Evolutionary conservation across 2,888 invertebrate genomes (phyloP).

Genomic region (Geophilus truncorum): DNA sequence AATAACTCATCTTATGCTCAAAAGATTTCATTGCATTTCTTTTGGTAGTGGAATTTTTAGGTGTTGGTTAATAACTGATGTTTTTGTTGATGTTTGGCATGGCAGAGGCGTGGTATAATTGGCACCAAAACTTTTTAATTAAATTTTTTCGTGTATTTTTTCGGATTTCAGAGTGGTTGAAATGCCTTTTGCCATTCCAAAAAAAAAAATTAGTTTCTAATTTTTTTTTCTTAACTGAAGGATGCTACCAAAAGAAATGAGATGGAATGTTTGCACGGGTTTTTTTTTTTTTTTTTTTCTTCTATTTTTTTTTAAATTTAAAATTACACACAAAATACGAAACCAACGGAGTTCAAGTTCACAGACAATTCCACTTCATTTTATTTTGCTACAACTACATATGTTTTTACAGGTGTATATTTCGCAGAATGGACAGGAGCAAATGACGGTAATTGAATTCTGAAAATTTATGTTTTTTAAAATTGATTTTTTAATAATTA

Average conservation of each 20-base stretch:
- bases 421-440: conserved; percentile 42
- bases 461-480: too few relatives aligned
- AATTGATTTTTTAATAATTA: neutral
- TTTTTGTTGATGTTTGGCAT: conserved; percentile 25
- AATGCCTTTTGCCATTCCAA: conserved; percentile 34
- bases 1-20: conserved; percentile 11
- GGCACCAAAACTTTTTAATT: conserved; percentile 40
- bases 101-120: conserved; percentile 34
- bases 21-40: neutral
- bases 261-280: conserved; percentile 36
- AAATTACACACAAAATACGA: neutral
- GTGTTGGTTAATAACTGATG: neutral
- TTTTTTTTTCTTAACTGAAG: neutral
- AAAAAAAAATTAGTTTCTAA: neutral
- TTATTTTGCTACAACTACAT: neutral
- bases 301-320: neutral
- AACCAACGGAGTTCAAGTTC: neutral
- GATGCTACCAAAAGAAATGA: conserved; percentile 42
- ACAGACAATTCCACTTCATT: neutral
- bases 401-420: conserved; percentile 43
- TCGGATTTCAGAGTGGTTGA: neutral
- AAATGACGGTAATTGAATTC: conserved; percentile 52
- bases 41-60: neutral
- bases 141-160: neutral
- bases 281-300: too few relatives aligned